Evolutionary conservation across 2,888 invertebrate species (phyloP), one percentile per base, ranked within the genome.

Genomic region (Oscheius sp.): DNA sequence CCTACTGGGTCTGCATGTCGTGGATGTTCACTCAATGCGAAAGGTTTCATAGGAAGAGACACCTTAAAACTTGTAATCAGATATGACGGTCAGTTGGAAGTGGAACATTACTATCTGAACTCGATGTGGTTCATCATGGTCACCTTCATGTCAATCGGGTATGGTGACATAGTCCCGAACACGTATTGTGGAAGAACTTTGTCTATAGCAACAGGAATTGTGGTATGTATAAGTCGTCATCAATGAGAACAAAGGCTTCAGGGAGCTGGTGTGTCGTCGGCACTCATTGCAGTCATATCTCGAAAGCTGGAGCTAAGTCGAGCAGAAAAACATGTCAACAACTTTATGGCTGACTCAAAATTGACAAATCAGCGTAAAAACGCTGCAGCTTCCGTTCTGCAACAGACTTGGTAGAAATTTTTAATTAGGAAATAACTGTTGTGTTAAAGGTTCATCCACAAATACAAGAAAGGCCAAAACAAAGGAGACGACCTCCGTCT

Each of bases 341-440:
- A 99, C 93, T 99, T 99, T 92, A 99, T 99, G 98, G 98, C 99
- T 96, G 99, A 99, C 92, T 98, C 98, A 90, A 98, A 99, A 92
- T 93, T 98, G 91, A 96, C 97, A 88, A 98, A 99, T 93, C 93
- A 99, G 96, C 93, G 99, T 91, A 99, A 99, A 93, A 98, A 99
- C 92, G 96, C 99, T 85, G 99, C 99, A 83, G 99, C 99, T 82
- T 97, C 98, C 91, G 99, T 99, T 87, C 93, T 99, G 86, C 93
- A 99, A 88, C 98, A 99, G 92, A 99, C 99, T 87, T 99, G 99
- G 99, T 93, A 97, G 58, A 73, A n/a, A 3, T n/a, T 7, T 10
- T 3, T 29, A 42, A 33, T 53, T 9, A 33, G 2, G 1, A 32
- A 2, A 50, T 0, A 9, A 4, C 21, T 11, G 29, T 65, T 76